A percentile compares a stretch with the other conserved stretches of the same genome.
phyloP scores from a whole-genome alignment of 2,888 invertebrate species.

The Agrotis segetum region DNA sequence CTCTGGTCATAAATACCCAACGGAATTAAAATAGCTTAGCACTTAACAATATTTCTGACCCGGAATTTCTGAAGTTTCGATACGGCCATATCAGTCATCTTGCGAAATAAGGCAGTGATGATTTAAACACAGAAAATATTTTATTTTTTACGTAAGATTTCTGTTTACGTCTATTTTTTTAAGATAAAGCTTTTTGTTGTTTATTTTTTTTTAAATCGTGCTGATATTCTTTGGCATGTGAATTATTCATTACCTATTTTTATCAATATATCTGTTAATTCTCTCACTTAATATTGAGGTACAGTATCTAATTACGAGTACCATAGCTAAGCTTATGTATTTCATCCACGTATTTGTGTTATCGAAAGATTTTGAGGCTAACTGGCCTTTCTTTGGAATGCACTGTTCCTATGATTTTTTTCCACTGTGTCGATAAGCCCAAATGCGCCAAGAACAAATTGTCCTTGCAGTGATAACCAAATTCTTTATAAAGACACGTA shows the following conservation, averaged over 20 bases:
- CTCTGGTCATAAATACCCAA: not conserved
- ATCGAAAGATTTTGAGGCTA: not conserved
- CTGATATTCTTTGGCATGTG: not conserved
- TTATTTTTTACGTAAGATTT: not conserved
- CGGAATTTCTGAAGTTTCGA: not conserved
- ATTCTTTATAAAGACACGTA: not conserved
- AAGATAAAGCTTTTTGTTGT: not conserved
- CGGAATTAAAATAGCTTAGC: too few relatives aligned
- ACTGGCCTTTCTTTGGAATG: not conserved
- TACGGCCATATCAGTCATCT: not conserved
- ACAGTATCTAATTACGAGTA: not conserved
- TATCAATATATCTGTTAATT: not conserved
- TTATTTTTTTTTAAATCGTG: not conserved
- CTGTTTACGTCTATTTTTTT: conserved; percentile 10
- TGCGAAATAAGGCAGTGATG: not conserved
- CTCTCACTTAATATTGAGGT: not conserved
- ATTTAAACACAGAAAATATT: not conserved
- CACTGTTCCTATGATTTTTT: not conserved
- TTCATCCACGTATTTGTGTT: not conserved
- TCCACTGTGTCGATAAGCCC: not conserved
- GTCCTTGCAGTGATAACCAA: not conserved
- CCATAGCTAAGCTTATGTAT: not conserved
- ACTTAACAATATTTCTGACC: not conserved
- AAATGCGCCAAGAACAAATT: not conserved
- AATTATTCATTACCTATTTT: not conserved